Conservation (phyloP, 2,888 invertebrate species). For the Arenicola marina region DNA sequence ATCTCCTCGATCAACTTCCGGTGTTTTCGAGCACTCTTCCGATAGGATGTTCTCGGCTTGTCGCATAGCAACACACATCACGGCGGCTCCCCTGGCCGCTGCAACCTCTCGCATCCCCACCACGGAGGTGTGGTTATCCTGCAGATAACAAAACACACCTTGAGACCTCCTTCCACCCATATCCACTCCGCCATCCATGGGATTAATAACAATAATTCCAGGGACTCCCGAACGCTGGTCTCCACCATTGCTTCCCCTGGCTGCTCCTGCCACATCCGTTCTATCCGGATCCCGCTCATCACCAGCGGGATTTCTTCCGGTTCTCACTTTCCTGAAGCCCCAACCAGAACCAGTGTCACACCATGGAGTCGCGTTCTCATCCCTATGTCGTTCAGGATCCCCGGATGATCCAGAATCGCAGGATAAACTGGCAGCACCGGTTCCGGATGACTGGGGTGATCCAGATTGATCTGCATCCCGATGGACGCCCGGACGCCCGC, state of each 20-base stretch:
- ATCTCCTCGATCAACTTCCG: neutral
- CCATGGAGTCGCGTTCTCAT: no score
- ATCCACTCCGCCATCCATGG: no score
- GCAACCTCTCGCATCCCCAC: slow-evolving; percentile 86
- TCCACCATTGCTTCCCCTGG: no score
- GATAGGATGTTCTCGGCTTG: slow-evolving; percentile 21
- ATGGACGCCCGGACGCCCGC: neutral
- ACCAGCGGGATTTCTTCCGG: neutral
- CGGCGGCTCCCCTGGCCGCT: slow-evolving; percentile 30
- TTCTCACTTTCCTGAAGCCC: neutral
- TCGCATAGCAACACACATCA: slow-evolving; percentile 42
- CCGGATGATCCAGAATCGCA: no score
- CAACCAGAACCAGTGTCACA: no score
- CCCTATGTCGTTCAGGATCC: no score
- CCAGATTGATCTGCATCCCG: neutral
- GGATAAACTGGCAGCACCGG: neutral
- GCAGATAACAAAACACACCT: slow-evolving; percentile 72
- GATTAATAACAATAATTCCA: no score
- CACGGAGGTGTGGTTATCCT: slow-evolving; percentile 95
- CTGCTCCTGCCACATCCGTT: neutral
- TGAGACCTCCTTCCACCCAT: no score
- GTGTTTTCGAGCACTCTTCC: neutral
- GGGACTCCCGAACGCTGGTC: no score
- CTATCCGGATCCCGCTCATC: neutral
- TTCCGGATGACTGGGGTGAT: neutral